Conservation (phyloP, 2,888 invertebrate genomes). For the Leptopilina syphax region DNA sequence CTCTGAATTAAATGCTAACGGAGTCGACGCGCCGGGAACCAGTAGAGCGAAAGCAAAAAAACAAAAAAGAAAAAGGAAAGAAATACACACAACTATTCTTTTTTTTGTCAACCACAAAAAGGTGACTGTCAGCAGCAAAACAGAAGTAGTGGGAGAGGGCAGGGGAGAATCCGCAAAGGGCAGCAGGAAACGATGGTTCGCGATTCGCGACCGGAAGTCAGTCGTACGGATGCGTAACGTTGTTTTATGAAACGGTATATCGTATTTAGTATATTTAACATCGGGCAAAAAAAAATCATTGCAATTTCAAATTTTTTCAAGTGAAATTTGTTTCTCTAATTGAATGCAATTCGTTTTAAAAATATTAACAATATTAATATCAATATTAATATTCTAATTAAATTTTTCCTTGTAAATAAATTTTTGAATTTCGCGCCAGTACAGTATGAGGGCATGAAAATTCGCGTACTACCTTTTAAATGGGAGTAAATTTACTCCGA, state of each 20-base stretch:
- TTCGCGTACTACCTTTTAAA: no score
- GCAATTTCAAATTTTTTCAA: not conserved
- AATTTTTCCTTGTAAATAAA: no score
- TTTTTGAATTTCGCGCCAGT: no score
- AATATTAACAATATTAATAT: no score
- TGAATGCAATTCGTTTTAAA: no score
- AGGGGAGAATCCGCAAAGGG: conserved; percentile 36
- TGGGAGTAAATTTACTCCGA: no score
- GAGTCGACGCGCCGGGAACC: conserved; percentile 15
- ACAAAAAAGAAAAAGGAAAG: not conserved
- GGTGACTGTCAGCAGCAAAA: not conserved
- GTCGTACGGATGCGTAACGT: conserved; percentile 37
- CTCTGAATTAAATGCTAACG: conserved; percentile 39
- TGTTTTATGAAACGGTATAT: conserved; percentile 44
- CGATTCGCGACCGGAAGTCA: conserved; percentile 44
- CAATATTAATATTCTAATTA: no score
- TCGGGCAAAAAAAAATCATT: not conserved
- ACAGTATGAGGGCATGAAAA: no score
- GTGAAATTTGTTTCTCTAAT: no score
- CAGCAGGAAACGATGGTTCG: conserved; percentile 30
- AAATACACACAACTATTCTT: conserved; percentile 20
- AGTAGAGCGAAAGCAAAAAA: conserved; percentile 3
- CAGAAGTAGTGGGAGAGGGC: not conserved
- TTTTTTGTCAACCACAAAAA: conserved; percentile 39
- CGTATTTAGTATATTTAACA: conserved; percentile 15